Conservation (phyloP, 1,140 invertebrate species). For the Aphaenogaster ashmeadi region DNA sequence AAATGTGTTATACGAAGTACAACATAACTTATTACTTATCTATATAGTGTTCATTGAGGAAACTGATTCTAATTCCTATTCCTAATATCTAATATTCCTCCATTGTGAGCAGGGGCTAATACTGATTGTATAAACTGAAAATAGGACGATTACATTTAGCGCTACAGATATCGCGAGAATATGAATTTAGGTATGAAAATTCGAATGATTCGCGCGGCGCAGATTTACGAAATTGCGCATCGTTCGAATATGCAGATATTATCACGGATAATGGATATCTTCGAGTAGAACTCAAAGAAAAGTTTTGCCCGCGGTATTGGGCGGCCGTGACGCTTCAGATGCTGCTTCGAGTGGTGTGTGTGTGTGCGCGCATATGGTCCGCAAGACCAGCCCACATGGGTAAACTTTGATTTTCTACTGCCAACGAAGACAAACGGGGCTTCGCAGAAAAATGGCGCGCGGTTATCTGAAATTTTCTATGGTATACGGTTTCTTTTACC, state of each 20-base stretch:
- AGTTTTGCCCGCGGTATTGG: conserved; percentile 14
- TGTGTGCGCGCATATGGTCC: conserved; percentile 51
- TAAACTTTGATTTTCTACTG: conserved; percentile 57
- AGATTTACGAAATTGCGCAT: conserved; percentile 29
- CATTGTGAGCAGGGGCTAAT: background rate
- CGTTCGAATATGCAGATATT: conserved; percentile 35
- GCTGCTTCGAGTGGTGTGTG: background rate
- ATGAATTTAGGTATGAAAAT: background rate
- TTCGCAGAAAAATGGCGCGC: conserved; percentile 37
- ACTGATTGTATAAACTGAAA: background rate
- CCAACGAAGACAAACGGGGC: conserved; percentile 48
- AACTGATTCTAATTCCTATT: too few species aligned
- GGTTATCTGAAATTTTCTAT: conserved; percentile 43
- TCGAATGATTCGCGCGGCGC: background rate
- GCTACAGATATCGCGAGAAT: background rate
- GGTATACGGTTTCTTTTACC: background rate
- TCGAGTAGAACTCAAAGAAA: conserved; percentile 55
- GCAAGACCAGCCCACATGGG: conserved; percentile 50
- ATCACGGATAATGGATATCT: conserved; percentile 56
- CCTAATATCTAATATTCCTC: too few species aligned
- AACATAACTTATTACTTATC: too few species aligned
- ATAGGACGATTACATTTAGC: background rate
- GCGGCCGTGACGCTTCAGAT: conserved; percentile 15
- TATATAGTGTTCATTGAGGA: too few species aligned
- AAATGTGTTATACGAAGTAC: too few species aligned